Evolutionary conservation across 2,113 vertebrate genomes (phyloP).

Genomic region (Phylloscopus whistleri): DNA sequence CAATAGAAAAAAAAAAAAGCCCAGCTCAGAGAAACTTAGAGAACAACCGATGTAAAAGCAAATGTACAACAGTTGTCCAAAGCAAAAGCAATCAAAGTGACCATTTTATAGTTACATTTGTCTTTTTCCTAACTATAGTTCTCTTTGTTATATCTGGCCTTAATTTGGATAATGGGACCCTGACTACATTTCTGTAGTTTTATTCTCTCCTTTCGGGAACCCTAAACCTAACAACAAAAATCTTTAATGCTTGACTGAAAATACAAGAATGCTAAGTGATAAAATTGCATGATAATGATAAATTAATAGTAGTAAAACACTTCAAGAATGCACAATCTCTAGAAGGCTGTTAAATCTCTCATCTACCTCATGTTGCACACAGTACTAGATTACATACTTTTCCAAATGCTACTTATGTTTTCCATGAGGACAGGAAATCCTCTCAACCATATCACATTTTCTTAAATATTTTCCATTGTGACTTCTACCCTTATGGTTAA

Average conservation of each 20-base stretch:
- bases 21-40: not conserved
- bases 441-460: not conserved
- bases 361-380: not conserved
- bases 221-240: not conserved
- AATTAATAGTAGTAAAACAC: not conserved
- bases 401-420: not conserved
- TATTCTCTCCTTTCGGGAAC: not conserved
- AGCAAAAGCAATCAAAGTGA: not conserved
- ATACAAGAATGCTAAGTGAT: not conserved
- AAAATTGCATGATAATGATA: not conserved
- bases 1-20: accelerated
- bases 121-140: not conserved
- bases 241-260: not conserved
- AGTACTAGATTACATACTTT: not conserved
- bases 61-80: not conserved
- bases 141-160: not conserved
- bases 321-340: not conserved
- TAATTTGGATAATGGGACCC: not conserved
- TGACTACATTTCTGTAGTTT: not conserved
- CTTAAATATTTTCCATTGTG: not conserved
- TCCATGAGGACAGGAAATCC: too few species aligned
- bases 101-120: not conserved
- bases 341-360: not conserved
- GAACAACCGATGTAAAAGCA: not conserved
- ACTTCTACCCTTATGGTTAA: not conserved